Evolutionary conservation across 2,113 vertebrate genomes (phyloP), one percentile per base, ranked within the genome.

Genomic region (Psilopogon haemacephalus): DNA sequence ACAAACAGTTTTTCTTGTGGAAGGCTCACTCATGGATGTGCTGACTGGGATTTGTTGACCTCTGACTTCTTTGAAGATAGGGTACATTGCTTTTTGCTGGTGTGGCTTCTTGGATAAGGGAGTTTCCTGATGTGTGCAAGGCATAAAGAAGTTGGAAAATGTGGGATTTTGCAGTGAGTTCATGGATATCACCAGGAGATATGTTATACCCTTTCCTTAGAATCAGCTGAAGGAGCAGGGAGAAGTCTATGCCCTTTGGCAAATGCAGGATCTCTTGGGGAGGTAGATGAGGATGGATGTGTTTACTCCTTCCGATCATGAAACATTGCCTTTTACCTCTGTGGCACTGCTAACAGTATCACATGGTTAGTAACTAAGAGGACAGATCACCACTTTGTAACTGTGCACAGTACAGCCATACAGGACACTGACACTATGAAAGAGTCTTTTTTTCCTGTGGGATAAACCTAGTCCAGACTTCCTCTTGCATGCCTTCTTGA

Each of bases 161-260:
- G 8, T 4, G 3, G 67, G 63, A 42, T 46, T 5, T 86, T 33
- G 55, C 0, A 0, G 8, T 12, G 37, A 46, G 5, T 30, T 30
- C 24, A 52, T 4, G 37, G 33, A 12, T 5, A 12, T 26, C 0
- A 0, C 9, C 0, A 2, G 32, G 33, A 71, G 54, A 60, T 3
- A 6, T 37, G 37, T 15, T 74, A 30, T 8, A 9, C 5, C 9
- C 32, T 67, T 13, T 71, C 8, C 19, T 14, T 12, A 5, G 6
- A 21, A 37, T 0, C 8, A 42, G 9, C 11, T 46, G 59, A 64
- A 42, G n/a, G n/a, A 30, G 26, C 38, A 88, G 44, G 37, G 33
- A 50, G 54, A 48, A 26, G 7, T 6, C 12, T 52, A 20, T 0
- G 1, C 74, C 50, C 38, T 52, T 32, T 70, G 55, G 15, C 8